Evolutionary conservation across 2,113 vertebrate genomes (phyloP), one percentile per base, ranked within the genome.

Genomic region (Saccopteryx bilineata): DNA sequence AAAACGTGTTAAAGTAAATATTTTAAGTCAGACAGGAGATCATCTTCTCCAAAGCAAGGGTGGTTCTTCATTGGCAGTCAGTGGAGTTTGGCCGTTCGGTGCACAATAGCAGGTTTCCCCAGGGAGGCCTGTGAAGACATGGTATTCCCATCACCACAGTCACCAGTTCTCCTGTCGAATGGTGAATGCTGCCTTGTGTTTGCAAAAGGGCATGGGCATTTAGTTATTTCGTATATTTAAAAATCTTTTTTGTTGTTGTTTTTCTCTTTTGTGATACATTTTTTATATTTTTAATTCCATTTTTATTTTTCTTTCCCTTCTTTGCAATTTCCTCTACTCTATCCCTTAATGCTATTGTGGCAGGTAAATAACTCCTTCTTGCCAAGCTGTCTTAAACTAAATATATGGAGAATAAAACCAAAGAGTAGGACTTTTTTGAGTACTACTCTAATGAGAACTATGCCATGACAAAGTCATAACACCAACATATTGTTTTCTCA

Each of bases 141-240:
- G 79, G 95, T 94, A 97, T 95, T 88, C 31, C 85, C 86, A 95
- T 58, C 89, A 92, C 90, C 90, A 90, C 0, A 4, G 87, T 87
- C 71, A 60, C 28, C 39, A 75, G 2, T 28, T 87, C 85, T 72
- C 86, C 95, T 91, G 39, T 1, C 7, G 5, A 21, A 82, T 97
- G 94, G 92, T 75, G 60, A 56, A 92, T 23, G 63, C 81, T 83
- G 83, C n/a, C 3, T 39, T 97, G 95, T 96, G 97, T 87, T 78
- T 63, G 81, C 18, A 7, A 98, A 98, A 98, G 93, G 92, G 65
- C 71, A 97, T 21, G 4, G 48, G 85, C 94, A 95, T 61, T 94
- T 96, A 96, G 90, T 63, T 91, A n/a, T 92, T 95, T 81, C 97
- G 58, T 96, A 97, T 95, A 97, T 97, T 96, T 97, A 95, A 98